Conservation (phyloP, 1,140 invertebrate genomes). For the Mycetomoellerius zeteki region DNA sequence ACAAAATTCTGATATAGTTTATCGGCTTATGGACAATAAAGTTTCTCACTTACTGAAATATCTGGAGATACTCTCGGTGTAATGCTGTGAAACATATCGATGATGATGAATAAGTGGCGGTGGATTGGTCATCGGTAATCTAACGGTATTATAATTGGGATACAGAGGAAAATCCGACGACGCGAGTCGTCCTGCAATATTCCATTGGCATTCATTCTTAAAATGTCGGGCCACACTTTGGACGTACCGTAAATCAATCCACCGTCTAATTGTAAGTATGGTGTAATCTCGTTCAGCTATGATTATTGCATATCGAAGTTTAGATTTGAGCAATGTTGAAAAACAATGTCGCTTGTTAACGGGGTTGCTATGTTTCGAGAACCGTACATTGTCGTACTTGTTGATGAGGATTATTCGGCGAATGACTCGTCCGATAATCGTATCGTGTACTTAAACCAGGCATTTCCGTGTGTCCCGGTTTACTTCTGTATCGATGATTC, state of each 20-base stretch:
- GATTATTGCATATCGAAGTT: constrained; percentile 43
- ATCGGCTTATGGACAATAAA: constrained; percentile 43
- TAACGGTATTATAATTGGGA: constrained; percentile 87
- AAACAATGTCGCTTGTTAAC: background rate
- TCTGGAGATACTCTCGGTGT: constrained; percentile 85
- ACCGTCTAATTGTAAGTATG: constrained; percentile 89
- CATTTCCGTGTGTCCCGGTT: constrained; percentile 81
- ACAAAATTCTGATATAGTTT: constrained; percentile 65
- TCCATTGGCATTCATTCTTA: constrained; percentile 87
- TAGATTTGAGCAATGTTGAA: constrained; percentile 4
- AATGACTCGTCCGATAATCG: constrained; percentile 85
- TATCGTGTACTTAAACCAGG: constrained; percentile 87
- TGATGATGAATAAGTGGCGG: constrained; percentile 87
- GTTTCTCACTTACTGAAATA: constrained; percentile 88
- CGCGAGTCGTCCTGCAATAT: constrained; percentile 84
- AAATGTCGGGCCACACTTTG: constrained; percentile 88
- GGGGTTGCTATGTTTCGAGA: background rate
- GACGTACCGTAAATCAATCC: constrained; percentile 88
- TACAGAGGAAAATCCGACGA: constrained; percentile 83
- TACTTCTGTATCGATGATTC: constrained; percentile 81
- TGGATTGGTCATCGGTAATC: constrained; percentile 89
- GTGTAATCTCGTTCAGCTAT: constrained; percentile 89
- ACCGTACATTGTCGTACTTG: constrained; percentile 81
- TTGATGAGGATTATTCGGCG: constrained; percentile 88
- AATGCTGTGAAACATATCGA: constrained; percentile 81